Base-by-base conservation (phyloP, 2,888 invertebrate genomes). In the Caenorhabditis doughertyi region DNA sequence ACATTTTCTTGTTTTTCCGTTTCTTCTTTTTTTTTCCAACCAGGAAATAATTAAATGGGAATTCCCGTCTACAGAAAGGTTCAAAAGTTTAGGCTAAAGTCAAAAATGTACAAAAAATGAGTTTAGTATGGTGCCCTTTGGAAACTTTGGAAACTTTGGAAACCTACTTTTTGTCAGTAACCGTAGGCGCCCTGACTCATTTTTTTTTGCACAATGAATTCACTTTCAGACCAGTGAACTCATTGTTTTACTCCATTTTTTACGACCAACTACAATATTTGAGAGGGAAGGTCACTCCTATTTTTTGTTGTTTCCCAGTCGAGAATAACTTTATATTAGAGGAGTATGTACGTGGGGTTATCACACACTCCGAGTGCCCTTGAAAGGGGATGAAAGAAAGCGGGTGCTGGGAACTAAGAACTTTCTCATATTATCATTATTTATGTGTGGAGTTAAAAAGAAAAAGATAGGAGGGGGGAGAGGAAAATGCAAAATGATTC, bases 381-480 rank as follows among this genome's bases (percentile, higher is more conserved):
- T 76, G 76, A 76, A 56, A 51, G 29, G 27, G 68, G 68, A 76
- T 76, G 47, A 67, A 74, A 65, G 55, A 44, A 62, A 62, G 64
- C 29, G 65, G 62, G 56, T 56, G 65, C 25, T 65, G 74, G 74
- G 65, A 74, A 65, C 51, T 64, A 42, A 53, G 55, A 16, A 67
- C 49, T 74, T 65, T 65, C 74, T 65, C 74, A 74, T 74, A 74
- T 74, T 74, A 74, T 74, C 74, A 74, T 74, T 74, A 74, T 74
- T 74, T 74, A 74, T 74, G 74, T 55, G 68, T 42, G 39, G 55
- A 35, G 58, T n/a, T 58, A 35, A 35, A 47, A 29, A 18, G 8
- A 25, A 29, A 64, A 42, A 23, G n/a, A 47, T 9, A 29, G 39
- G 29, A 25, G 13, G 23, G 39, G 29, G 27, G 64, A 23, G 25